Base-by-base conservation (phyloP, 2,888 invertebrate genomes). In the Oegoconia quadripuncta region DNA sequence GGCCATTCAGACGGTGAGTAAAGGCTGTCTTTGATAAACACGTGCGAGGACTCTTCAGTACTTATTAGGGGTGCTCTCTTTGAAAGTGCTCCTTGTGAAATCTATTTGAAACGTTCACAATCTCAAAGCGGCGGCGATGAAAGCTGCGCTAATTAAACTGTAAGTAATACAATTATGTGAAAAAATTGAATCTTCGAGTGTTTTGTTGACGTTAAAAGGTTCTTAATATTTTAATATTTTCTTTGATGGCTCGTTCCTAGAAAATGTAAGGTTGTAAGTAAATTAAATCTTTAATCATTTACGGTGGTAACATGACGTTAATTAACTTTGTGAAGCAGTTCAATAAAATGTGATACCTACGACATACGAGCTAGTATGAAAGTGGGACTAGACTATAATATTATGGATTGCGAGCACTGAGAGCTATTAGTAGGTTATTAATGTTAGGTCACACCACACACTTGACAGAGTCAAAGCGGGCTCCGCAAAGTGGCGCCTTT, bases 1-100 rank as follows among this genome's bases (percentile, higher is more conserved):
- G 84, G 80, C 86, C 84, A 86, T 87, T 87, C 87, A 87, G 78
- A 86, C 87, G 84, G 82, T 83, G 82, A 86, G 86, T 86, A 87
- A 87, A 87, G 86, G 86, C 86, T 86, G 87, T 86, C 87, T 87
- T 86, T 87, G 86, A 86, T 87, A 86, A 87, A 87, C 87, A 87
- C 87, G 87, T 87, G 84, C 86, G 86, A 84, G 87, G 82, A 86
- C 86, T 87, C 87, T 86, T 86, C 84, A 84, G 86, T 86, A 84
- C 86, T 86, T 87, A 87, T 87, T 86, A 87, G 86, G 83, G 83
- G 82, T 80, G 82, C 83, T 84, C 84, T 80, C 86, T 87, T 86
- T 86, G 82, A 83, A 81, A 82, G 78, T 80, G 82, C 79, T 84
- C 79, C 86, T 84, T 74, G 81, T 76, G 78, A 84, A 86, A 86